phyloP scores from a whole-genome alignment of 2,797 vertebrate genomes.

The Buceros bicornis region DNA sequence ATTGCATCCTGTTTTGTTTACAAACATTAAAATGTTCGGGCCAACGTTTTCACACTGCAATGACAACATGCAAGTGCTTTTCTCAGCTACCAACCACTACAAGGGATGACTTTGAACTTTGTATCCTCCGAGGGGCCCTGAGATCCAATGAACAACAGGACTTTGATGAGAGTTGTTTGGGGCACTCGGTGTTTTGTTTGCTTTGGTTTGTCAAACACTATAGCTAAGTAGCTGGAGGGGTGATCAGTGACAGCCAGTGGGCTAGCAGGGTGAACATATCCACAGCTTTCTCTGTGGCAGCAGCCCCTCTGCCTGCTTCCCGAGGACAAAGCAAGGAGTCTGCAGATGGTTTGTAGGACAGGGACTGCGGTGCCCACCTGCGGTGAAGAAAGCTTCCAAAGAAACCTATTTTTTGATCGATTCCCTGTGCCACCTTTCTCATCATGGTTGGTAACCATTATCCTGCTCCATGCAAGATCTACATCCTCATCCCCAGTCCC shows the following conservation, averaged over 20 bases:
- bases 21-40: not conserved
- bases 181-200: not conserved
- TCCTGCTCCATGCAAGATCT: not conserved
- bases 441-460: not conserved
- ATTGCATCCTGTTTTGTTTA: conserved; percentile 14
- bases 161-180: not conserved
- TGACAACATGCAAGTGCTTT: not conserved
- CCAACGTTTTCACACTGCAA: not conserved
- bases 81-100: not conserved
- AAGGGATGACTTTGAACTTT: not conserved
- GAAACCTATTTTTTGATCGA: not conserved
- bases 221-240: not conserved
- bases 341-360: not conserved
- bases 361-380: not conserved
- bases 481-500: rapidly evolving
- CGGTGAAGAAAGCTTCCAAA: not conserved
- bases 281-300: rapidly evolving
- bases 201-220: not conserved
- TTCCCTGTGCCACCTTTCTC: not conserved
- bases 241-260: not conserved
- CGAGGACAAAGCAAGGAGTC: not conserved
- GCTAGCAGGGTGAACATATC: not conserved
- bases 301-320: not conserved
- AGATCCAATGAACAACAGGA: not conserved
- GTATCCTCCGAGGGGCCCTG: not conserved